Conservation (phyloP, 2,888 invertebrate species). For the Eristalis tenax region DNA sequence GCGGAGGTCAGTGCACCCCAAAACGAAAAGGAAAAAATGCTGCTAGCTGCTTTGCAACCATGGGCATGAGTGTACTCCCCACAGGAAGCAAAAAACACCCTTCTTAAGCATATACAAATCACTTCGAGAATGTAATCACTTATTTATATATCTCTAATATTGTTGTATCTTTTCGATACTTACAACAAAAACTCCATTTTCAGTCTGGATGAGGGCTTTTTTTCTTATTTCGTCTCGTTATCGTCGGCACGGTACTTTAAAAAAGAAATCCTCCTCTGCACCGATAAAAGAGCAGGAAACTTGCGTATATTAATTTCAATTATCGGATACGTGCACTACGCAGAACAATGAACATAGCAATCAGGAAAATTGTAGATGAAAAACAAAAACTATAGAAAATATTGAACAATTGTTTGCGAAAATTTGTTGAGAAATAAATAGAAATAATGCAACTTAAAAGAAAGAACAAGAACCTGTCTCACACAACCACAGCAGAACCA, state of each 20-base stretch:
- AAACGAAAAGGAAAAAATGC: constrained; percentile 11
- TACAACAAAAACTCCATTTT: constrained; percentile 81
- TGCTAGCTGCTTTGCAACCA: constrained; percentile 10
- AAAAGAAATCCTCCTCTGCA: constrained; percentile 32
- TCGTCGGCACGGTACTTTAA: constrained; percentile 49
- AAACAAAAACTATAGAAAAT: constrained; percentile 18
- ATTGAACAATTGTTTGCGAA: constrained; percentile 34
- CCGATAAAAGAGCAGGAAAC: constrained; percentile 40
- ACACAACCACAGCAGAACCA: constrained; percentile 60
- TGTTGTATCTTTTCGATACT: constrained; percentile 73
- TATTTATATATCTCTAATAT: constrained; percentile 35
- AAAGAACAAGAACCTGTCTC: constrained; percentile 68
- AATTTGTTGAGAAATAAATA: constrained; percentile 64
- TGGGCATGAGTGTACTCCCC: background rate
- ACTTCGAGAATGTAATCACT: constrained; percentile 24
- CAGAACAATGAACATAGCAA: background rate
- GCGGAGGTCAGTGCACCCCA: constrained; percentile 35
- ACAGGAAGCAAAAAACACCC: background rate
- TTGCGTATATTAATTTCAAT: constrained; percentile 4
- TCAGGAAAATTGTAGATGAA: background rate
- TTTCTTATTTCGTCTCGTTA: constrained; percentile 27
- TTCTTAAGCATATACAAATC: background rate
- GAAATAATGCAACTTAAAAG: constrained; percentile 70
- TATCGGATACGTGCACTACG: background rate
- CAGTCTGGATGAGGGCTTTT: constrained; percentile 62